Percentiles rank a stretch among this genome's conserved stretches.
Conservation (phyloP, 1,140 invertebrate genomes). For the Lutraria rhynchaena region DNA sequence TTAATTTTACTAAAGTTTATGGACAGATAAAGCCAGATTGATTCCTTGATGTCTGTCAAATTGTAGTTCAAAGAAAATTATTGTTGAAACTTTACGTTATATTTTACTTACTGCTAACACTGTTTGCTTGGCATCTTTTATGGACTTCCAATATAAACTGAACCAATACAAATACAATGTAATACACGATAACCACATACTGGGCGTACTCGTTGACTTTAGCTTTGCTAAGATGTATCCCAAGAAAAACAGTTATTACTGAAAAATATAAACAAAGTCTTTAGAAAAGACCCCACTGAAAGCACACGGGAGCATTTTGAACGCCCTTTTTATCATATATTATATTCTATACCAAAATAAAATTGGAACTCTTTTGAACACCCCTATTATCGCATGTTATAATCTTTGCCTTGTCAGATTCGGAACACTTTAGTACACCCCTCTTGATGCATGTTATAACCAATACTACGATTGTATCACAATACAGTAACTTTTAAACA, state of each 20-base stretch:
- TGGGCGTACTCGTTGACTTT: conserved; percentile 7
- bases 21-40: too few relatives aligned
- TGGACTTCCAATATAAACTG: conserved; percentile 38
- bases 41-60: too few relatives aligned
- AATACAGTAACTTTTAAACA: too few relatives aligned
- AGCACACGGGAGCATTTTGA: neutral
- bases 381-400: neutral
- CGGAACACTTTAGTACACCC: too few relatives aligned
- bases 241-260: conserved; percentile 53
- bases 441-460: too few relatives aligned
- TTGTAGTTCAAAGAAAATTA: too few relatives aligned
- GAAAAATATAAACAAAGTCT: conserved; percentile 6
- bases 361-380: neutral
- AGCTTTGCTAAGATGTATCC: conserved; percentile 23
- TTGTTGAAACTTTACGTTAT: too few relatives aligned
- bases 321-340: too few relatives aligned
- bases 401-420: neutral
- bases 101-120: neutral
- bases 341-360: neutral
- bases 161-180: conserved; percentile 17
- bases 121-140: conserved; percentile 4
- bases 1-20: too few relatives aligned
- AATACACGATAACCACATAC: conserved; percentile 36
- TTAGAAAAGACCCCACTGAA: neutral
- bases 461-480: too few relatives aligned